Conservation (phyloP, 2,797 vertebrate genomes). For the Triplophysa yarkandensis region DNA sequence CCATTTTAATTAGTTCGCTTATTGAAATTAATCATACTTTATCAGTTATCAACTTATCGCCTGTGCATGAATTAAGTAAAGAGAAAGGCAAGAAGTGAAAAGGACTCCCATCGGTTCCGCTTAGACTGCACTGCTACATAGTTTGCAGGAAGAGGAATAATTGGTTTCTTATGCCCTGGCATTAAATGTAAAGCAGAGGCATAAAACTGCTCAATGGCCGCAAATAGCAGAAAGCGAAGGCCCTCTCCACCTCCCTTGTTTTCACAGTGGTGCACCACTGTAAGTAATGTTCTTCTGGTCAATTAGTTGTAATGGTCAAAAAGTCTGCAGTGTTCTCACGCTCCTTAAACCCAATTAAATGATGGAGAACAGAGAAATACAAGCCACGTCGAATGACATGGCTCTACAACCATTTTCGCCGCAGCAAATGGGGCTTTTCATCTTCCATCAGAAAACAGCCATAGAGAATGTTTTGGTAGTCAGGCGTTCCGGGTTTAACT, state of each 20-base stretch:
- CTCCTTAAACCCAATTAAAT: constrained; percentile 74
- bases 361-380: constrained; percentile 61
- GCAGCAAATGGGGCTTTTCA: constrained; percentile 77
- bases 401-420: constrained; percentile 56
- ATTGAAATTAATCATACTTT: constrained; percentile 81
- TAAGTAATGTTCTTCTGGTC: constrained; percentile 65
- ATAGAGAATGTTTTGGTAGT: constrained; percentile 64
- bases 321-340: constrained; percentile 65
- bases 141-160: constrained; percentile 56
- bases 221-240: constrained; percentile 33
- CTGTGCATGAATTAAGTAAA: constrained; percentile 64
- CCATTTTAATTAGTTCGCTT: constrained; percentile 78
- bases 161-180: constrained; percentile 35
- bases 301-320: constrained; percentile 76
- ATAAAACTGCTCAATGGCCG: constrained; percentile 17
- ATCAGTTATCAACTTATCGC: constrained; percentile 81
- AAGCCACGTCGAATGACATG: constrained; percentile 66
- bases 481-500: constrained; percentile 67
- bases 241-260: constrained; percentile 55
- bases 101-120: constrained; percentile 58
- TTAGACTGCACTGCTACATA: constrained; percentile 58
- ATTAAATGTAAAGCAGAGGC: constrained; percentile 17
- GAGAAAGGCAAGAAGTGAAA: constrained; percentile 50
- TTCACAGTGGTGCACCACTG: constrained; percentile 66
- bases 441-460: constrained; percentile 74